These are phyloP conservation scores for Tanypteryx hageni DNA, from an alignment of 2,888 invertebrate species.

Conservation along the genomic window DNA sequence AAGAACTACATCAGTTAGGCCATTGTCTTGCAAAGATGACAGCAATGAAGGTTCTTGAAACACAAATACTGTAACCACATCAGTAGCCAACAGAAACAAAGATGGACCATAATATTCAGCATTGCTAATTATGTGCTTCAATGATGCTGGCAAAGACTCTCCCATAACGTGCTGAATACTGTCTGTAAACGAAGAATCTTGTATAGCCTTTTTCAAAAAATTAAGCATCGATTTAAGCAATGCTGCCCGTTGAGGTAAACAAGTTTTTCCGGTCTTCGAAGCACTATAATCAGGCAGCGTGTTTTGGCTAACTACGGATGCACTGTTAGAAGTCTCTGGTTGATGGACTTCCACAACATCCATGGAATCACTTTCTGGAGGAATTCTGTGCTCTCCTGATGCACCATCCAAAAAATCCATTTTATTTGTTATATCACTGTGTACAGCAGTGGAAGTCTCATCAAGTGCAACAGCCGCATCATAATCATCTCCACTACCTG, in stretches of 20 bases:
- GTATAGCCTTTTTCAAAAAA: constrained; percentile 91
- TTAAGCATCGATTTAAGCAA: constrained; percentile 92
- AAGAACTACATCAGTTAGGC: constrained; percentile 89
- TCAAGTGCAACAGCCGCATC: constrained; percentile 66
- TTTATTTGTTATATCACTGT: constrained; percentile 18
- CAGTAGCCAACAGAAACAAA: constrained; percentile 87
- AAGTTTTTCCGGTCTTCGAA: constrained; percentile 77
- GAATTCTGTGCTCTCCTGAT: background rate
- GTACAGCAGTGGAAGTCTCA: constrained; percentile 56
- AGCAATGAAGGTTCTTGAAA: constrained; percentile 90
- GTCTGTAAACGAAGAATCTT: constrained; percentile 84
- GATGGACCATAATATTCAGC: constrained; percentile 93
- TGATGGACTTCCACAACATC: constrained; percentile 65
- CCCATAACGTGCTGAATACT: constrained; percentile 92
- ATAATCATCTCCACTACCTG: constrained; percentile 29
- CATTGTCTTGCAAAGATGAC: constrained; percentile 90
- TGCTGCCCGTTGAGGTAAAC: constrained; percentile 89
- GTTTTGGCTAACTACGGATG: constrained; percentile 68
- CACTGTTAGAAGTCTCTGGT: constrained; percentile 66
- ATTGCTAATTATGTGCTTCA: constrained; percentile 91
- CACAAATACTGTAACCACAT: constrained; percentile 91
- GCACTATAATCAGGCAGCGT: constrained; percentile 62
- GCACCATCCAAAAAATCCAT: background rate
- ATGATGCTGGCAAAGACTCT: constrained; percentile 85
- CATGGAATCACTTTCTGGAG: constrained; percentile 39